Percentiles rank a stretch among this genome's conserved stretches.
Evolutionary conservation across 1,140 invertebrate species (phyloP).

Genomic region (Aphelenchoides fujianensis): DNA sequence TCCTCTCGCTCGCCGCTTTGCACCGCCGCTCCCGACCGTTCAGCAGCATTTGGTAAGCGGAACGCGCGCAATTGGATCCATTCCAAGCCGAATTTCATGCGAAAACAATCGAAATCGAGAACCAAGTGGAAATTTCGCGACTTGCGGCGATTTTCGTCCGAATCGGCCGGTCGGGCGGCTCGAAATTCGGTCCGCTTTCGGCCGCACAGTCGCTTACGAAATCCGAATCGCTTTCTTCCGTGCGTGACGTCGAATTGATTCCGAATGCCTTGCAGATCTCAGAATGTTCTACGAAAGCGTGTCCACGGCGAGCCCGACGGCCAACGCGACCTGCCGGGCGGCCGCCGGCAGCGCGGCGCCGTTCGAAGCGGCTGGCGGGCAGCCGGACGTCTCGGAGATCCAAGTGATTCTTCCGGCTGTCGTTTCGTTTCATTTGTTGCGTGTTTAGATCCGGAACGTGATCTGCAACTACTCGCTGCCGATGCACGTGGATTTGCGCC

Average conservation of each 20-base stretch:
- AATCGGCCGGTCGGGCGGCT: no score
- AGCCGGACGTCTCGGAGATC: not conserved
- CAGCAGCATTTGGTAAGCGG: not conserved
- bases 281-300: not conserved
- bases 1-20: not conserved
- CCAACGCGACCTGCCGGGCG: not conserved
- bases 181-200: no score
- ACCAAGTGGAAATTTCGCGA: no score
- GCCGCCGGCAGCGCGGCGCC: not conserved
- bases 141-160: no score
- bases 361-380: not conserved
- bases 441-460: constrained; percentile 84
- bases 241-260: not conserved
- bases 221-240: not conserved
- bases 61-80: no score
- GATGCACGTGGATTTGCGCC: constrained; percentile 91
- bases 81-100: no score
- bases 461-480: constrained; percentile 94
- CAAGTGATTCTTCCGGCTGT: not conserved
- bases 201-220: no score
- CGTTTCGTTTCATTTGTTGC: not conserved
- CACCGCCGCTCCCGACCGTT: not conserved
- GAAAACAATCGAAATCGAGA: no score
- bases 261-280: not conserved
- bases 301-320: not conserved